These are phyloP conservation scores for Lutjanus argentimaculatus DNA, from an alignment of 2,797 vertebrate genomes.

Conservation along the genomic window DNA sequence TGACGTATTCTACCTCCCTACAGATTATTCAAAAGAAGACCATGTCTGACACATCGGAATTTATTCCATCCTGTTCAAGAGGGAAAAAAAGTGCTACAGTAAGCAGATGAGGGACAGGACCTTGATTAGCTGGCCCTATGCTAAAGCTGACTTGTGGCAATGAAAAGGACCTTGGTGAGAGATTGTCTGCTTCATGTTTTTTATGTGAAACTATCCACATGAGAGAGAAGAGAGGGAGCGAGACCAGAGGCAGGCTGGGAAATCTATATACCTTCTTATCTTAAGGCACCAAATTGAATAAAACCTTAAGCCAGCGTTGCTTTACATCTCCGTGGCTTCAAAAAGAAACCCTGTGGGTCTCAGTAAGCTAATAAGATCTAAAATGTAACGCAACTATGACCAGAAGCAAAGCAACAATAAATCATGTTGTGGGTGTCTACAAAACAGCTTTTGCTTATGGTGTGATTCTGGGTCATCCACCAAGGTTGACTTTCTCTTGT, in stretches of 20 bases:
- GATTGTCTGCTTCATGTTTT: constrained; percentile 38
- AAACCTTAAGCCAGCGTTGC: constrained; percentile 40
- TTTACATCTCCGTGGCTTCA: constrained; percentile 36
- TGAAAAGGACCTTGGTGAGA: constrained; percentile 52
- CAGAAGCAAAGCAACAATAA: constrained; percentile 13
- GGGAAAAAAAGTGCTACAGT: constrained; percentile 51
- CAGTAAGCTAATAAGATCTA: constrained; percentile 26
- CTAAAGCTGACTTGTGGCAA: constrained; percentile 41
- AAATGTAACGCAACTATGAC: constrained; percentile 29
- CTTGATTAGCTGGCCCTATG: constrained; percentile 56
- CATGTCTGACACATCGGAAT: constrained; percentile 62
- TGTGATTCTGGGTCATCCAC: constrained; percentile 24
- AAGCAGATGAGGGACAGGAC: constrained; percentile 60
- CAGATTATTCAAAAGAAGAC: constrained; percentile 57
- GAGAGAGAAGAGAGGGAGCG: not conserved
- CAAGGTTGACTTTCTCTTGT: constrained; percentile 16
- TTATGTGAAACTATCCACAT: constrained; percentile 25
- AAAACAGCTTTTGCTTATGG: constrained; percentile 31
- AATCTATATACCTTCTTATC: constrained; percentile 37
- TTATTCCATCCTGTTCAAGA: constrained; percentile 55
- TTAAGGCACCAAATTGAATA: constrained; percentile 38
- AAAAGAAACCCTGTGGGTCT: constrained; percentile 16
- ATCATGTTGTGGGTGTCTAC: constrained; percentile 32
- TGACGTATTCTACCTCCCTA: constrained; percentile 13
- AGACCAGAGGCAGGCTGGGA: not conserved